Evolutionary conservation across 2,797 vertebrate species (phyloP), one percentile per base, ranked within the genome.

Genomic region (Coregonus suidteri): DNA sequence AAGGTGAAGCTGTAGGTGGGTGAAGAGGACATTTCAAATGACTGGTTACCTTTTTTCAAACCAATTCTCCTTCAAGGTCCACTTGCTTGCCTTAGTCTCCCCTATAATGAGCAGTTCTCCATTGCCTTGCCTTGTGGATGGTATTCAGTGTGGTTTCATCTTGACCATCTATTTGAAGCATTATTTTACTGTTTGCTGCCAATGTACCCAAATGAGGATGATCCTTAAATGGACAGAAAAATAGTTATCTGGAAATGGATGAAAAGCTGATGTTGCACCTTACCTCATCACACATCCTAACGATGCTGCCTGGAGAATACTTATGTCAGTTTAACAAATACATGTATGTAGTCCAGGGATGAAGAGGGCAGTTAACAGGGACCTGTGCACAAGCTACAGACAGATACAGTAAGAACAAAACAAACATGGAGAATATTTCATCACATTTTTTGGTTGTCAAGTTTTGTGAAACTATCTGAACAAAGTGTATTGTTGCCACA

Each of bases 1-100:
- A 25, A 25, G 25, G 25, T 56, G 51, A 67, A 78, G 71, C 82
- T 82, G 71, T 78, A 80, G 79, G 77, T 82, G 35, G 30, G n/a
- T 64, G 3, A 35, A 15, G n/a, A n/a, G 25, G 2, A 13, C 14
- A 47, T 82, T 41, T 76, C 1, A 30, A 20, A 74, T 65, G 25
- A 37, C 52, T 75, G 76, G 66, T 76, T 70, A 59, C 76, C 4
- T 64, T 31, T 65, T 9, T 73, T 47, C 56, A 41, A 78, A 34
- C 65, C 31, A 34, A 72, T 52, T 62, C 13, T 71, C 69, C 47
- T 78, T 74, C 66, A 41, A 53, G 25, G 52, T 81, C 7, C 25
- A 9, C 56, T 65, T 54, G 35, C 65, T 35, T 77, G 16, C 35
- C 6, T 34, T 35, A 9, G 4, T 18, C 53, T 64, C 18, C 31